Conservation (phyloP, 2,113 vertebrate species). For the Plectropomus leopardus region DNA sequence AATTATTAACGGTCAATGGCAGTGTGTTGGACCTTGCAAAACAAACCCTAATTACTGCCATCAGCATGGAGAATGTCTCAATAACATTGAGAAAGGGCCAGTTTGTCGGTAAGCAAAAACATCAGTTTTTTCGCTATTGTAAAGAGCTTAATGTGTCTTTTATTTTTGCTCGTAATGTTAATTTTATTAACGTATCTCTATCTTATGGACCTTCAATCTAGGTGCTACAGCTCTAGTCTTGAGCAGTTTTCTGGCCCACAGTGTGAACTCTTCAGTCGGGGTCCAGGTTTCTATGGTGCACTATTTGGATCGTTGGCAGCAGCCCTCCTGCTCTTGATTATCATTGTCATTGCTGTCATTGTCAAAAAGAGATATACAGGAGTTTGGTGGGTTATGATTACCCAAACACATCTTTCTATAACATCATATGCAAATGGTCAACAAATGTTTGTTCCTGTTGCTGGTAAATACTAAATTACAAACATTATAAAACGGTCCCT, state of each 20-base stretch:
- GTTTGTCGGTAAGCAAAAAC: conserved; percentile 71
- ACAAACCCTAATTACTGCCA: conserved; percentile 68
- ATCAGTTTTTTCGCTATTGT: background rate
- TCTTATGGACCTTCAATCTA: conserved; percentile 30
- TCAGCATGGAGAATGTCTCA: conserved; percentile 72
- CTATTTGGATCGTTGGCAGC: conserved; percentile 80
- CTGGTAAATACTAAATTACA: background rate
- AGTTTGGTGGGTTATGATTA: conserved; percentile 60
- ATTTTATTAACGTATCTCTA: background rate
- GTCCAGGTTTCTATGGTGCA: conserved; percentile 80
- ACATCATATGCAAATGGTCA: background rate
- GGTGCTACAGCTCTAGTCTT: conserved; percentile 70
- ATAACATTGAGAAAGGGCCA: conserved; percentile 60
- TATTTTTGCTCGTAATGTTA: background rate
- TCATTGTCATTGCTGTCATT: conserved; percentile 54
- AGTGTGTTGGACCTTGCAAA: conserved; percentile 76
- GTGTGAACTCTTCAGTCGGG: conserved; percentile 73
- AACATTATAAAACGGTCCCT: background rate
- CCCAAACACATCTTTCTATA: background rate
- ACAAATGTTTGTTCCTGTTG: background rate
- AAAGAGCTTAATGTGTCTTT: background rate
- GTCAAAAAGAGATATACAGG: conserved; percentile 34
- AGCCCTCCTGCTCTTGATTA: conserved; percentile 64
- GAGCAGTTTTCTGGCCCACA: conserved; percentile 72
- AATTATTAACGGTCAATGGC: conserved; percentile 66